Percentiles rank a stretch among this genome's conserved stretches.
Conservation (phyloP, 2,888 invertebrate genomes). For the Tholera decimalis region DNA sequence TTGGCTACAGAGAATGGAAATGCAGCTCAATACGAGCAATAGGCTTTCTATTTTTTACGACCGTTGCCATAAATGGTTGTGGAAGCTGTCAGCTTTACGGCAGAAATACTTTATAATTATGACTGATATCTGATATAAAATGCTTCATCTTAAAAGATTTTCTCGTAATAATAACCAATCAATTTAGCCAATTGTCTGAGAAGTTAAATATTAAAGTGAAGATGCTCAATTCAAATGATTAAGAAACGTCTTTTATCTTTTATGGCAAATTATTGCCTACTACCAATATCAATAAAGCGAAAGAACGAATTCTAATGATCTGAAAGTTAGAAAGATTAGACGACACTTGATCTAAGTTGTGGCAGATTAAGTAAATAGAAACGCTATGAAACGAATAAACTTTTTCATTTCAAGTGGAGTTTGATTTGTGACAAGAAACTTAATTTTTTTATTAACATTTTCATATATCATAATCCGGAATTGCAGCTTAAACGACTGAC, state of each 20-base stretch:
- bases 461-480: conserved; percentile 25
- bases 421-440: conserved; percentile 25
- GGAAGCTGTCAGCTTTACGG: not conserved
- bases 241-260: conserved; percentile 31
- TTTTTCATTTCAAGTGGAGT: conserved; percentile 27
- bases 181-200: conserved; percentile 5
- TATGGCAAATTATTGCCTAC: conserved; percentile 47
- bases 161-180: not conserved
- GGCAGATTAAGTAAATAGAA: conserved; percentile 32
- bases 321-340: conserved; percentile 44
- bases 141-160: not conserved
- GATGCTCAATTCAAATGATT: conserved; percentile 8
- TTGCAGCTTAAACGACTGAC: conserved; percentile 1
- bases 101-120: not conserved
- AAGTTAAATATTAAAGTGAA: conserved; percentile 22
- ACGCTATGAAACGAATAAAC: conserved; percentile 26
- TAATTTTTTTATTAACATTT: conserved; percentile 11
- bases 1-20: no score
- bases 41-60: no score
- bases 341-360: conserved; percentile 28
- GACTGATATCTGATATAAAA: not conserved
- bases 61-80: no score
- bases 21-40: no score
- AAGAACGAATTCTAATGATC: conserved; percentile 40
- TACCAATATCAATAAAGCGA: conserved; percentile 36